A percentile compares a stretch with the other conserved stretches of the same genome.
Evolutionary conservation across 2,113 vertebrate species (phyloP).

Genomic region (Malurus alboscapulatus): DNA sequence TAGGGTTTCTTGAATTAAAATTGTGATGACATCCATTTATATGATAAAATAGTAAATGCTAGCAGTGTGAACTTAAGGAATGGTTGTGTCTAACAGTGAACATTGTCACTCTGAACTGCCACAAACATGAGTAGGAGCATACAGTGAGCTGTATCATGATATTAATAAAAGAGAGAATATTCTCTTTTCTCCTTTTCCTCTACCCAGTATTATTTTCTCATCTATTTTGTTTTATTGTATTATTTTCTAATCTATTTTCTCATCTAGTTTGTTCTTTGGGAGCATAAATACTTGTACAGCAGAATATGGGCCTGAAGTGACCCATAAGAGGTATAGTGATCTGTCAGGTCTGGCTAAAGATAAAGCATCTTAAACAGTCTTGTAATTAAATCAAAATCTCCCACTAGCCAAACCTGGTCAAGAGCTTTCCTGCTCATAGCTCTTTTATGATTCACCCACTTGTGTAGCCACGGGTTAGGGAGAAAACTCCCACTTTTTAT

Average conservation of each 20-base stretch:
- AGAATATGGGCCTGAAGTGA: neutral
- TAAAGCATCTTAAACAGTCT: neutral
- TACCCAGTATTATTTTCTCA: neutral
- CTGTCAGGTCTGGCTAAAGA: neutral
- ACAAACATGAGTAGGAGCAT: neutral
- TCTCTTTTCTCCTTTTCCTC: neutral
- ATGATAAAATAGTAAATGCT: neutral
- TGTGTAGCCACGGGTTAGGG: rapidly evolving
- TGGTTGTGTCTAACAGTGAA: neutral
- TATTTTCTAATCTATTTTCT: neutral
- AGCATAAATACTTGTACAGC: neutral
- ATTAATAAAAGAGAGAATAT: neutral
- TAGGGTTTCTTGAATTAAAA: neutral
- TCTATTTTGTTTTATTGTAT: too few species aligned
- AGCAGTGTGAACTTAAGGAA: neutral
- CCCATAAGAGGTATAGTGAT: neutral
- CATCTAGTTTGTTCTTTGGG: neutral
- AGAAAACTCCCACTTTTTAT: neutral
- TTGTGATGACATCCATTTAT: neutral
- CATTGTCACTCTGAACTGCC: neutral
- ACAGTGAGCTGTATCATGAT: neutral
- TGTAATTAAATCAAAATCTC: neutral
- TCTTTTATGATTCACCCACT: neutral
- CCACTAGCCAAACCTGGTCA: neutral
- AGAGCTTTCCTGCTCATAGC: neutral